Base-by-base conservation (phyloP, 2,888 invertebrate genomes). In the Isotomurus palustris region DNA sequence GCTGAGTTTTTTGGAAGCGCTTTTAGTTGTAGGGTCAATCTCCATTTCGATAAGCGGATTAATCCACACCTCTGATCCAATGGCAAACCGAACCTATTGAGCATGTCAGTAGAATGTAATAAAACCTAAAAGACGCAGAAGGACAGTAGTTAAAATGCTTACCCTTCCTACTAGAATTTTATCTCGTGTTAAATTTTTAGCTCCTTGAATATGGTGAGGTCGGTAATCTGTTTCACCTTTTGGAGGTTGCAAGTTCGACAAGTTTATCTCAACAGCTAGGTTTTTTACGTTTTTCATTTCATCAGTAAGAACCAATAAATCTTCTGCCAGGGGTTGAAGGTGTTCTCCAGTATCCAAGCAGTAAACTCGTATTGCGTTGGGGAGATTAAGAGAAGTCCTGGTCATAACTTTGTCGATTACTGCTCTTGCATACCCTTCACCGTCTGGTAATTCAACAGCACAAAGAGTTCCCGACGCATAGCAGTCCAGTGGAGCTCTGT, bases 31-130 rank as follows among this genome's bases (percentile, higher is more conserved):
- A 10, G 52, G 21, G 22, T 58, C 58, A 8, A 44, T 14, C 21
- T 52, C 38, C 17, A 48, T 48, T 4, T 63, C 61, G 10, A 61
- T 55, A 50, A 63, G 53, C 6, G 66, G 63, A 35, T 66, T 61
- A 1, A 66, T 55, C 60, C 60, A 63, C 14, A 63, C 27, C 3
- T 56, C 61, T 36, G 61, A 44, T 2, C 40, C 45, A 2, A 63
- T 28, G 0, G 61, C 44, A 5, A 60, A 35, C 40, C 49, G 53
- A 32, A 64, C 48, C 55, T 40, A 27, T 17, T 17, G 38, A 21
- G 45, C 17, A 24, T 32, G n/a, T n/a, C 28, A 10, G n/a, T 12
- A 14, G 21, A 44, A 44, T 53, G 12, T 4, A 36, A 4, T n/a
- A 8, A 4, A 52, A 21, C 14, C 14, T 10, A 32, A 14, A 32